Conservation (phyloP, 2,113 vertebrate species). For the Pontoporia blainvillei region DNA sequence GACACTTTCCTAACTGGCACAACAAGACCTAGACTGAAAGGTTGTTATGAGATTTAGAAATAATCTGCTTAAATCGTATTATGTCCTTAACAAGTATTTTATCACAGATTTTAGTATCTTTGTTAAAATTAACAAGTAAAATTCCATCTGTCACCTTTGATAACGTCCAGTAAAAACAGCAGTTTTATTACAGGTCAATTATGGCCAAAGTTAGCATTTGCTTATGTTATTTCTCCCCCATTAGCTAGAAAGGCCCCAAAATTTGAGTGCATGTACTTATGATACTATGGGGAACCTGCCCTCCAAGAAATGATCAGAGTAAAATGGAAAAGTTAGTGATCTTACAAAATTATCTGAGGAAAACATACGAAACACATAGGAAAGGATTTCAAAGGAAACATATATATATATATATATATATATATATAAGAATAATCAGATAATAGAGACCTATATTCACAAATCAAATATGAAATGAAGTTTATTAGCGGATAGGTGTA, state of each 20-base stretch:
- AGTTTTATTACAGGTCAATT: accelerated
- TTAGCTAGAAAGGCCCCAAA: background rate
- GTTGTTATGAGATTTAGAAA: background rate
- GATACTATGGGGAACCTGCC: background rate
- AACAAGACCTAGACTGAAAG: background rate
- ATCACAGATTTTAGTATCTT: background rate
- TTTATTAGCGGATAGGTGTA: accelerated
- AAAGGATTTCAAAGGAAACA: background rate
- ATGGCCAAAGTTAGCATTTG: background rate
- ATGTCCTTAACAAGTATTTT: background rate
- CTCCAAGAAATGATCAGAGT: background rate
- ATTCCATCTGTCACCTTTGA: background rate
- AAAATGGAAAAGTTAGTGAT: background rate
- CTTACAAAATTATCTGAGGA: background rate
- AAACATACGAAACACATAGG: too few relatives aligned
- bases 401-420: background rate
- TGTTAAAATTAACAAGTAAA: background rate
- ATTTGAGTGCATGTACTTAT: accelerated
- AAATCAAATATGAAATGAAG: background rate
- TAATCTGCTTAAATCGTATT: background rate
- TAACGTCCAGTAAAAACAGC: background rate
- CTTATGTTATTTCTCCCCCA: background rate
- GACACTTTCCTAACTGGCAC: accelerated
- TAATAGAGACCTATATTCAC: background rate
- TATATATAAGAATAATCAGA: too few relatives aligned